Evolutionary conservation across 1,140 invertebrate species (phyloP).

Genomic region (Lordiphosa collinella): DNA sequence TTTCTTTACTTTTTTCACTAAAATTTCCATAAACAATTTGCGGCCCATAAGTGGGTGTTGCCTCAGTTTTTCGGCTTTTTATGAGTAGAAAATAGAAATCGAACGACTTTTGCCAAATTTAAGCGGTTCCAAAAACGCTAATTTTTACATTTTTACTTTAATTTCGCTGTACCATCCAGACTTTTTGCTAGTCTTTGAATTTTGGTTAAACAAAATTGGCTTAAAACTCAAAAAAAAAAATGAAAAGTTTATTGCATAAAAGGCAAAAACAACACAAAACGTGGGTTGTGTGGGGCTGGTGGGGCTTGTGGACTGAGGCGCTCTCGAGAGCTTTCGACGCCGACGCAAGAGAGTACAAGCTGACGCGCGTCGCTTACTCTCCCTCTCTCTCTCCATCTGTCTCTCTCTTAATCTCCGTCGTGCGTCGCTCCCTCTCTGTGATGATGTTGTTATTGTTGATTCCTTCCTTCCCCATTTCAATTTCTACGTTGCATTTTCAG

Average conservation of each 20-base stretch:
- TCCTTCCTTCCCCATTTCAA: conserved; percentile 60
- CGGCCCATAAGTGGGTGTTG: conserved; percentile 1
- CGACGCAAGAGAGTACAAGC: background rate
- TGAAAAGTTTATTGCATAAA: conserved; percentile 56
- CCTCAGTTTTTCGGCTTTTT: no score
- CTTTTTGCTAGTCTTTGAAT: no score
- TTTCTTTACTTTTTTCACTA: conserved; percentile 26
- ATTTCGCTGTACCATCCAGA: no score
- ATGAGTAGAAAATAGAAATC: no score
- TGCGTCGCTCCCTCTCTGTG: background rate
- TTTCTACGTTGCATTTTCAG: conserved; percentile 66
- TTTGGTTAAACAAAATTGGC: no score
- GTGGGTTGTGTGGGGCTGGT: background rate
- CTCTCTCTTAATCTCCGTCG: conserved; percentile 12
- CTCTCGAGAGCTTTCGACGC: conserved; percentile 27
- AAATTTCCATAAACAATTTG: background rate
- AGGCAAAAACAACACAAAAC: conserved; percentile 40
- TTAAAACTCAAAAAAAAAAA: no score
- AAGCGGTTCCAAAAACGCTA: no score
- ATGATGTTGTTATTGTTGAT: conserved; percentile 9
- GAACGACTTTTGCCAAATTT: no score
- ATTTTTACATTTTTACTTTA: no score
- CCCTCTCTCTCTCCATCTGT: conserved; percentile 24
- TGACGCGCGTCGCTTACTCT: background rate
- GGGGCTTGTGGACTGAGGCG: background rate